phyloP scores from a whole-genome alignment of 2,888 invertebrate genomes.

The Fragum fragum region DNA sequence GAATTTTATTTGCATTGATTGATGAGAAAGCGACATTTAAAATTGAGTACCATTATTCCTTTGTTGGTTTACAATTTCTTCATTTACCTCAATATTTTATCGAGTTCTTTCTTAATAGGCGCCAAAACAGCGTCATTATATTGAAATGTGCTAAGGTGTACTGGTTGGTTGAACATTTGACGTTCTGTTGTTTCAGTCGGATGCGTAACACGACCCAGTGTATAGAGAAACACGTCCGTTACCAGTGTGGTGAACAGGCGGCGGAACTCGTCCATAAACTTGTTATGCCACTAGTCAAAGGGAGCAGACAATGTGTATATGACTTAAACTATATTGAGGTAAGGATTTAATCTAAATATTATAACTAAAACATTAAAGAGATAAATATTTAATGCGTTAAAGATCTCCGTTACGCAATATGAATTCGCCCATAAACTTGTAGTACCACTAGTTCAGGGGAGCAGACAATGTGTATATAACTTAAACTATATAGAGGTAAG shows the following conservation, averaged over 20 bases:
- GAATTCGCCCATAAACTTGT: conserved; percentile 73
- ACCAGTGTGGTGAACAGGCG: conserved; percentile 72
- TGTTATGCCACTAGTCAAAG: conserved; percentile 76
- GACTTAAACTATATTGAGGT: conserved; percentile 35
- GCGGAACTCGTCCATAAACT: conserved; percentile 71
- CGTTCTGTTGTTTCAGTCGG: conserved; percentile 39
- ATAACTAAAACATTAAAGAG: too few species aligned
- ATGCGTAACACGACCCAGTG: conserved; percentile 71
- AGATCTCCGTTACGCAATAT: too few species aligned
- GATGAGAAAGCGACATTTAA: too few species aligned
- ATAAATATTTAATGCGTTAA: too few species aligned
- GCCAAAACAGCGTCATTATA: too few species aligned
- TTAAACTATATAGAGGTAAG: conserved; percentile 33
- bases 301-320: conserved; percentile 73
- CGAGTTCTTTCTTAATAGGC: background rate
- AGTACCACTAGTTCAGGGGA: conserved; percentile 74
- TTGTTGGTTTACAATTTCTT: background rate
- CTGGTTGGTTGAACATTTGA: too few species aligned
- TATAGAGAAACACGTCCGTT: conserved; percentile 69
- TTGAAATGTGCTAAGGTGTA: too few species aligned
- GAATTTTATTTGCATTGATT: too few species aligned
- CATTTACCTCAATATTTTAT: too few species aligned
- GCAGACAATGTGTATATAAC: conserved; percentile 71
- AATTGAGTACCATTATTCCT: too few species aligned
- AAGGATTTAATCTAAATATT: too few species aligned